Conservation (phyloP, 2,113 vertebrate genomes). For the Heliornis fulica region DNA sequence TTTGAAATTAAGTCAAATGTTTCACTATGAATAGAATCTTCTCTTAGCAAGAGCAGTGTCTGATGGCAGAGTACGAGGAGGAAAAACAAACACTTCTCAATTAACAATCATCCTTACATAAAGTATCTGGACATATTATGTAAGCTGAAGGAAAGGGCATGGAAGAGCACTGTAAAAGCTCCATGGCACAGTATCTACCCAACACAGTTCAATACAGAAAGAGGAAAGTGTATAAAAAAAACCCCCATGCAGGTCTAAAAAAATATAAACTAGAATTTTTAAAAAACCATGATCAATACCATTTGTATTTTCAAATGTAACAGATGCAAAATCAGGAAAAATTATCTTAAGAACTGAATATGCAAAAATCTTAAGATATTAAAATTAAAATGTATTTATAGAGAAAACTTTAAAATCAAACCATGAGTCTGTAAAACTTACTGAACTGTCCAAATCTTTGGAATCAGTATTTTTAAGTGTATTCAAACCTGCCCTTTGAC, state of each 20-base stretch:
- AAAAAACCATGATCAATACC: neutral
- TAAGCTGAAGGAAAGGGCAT: neutral
- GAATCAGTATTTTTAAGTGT: neutral
- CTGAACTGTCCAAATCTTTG: neutral
- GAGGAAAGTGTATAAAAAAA: neutral
- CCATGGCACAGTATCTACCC: neutral
- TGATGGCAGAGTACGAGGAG: neutral
- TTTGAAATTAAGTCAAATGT: neutral
- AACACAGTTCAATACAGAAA: neutral
- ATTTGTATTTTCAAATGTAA: neutral
- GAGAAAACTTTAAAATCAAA: neutral
- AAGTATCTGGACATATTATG: neutral
- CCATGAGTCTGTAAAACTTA: neutral
- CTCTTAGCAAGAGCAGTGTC: neutral
- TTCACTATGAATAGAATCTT: neutral
- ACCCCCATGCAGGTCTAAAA: too few relatives aligned
- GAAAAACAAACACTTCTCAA: neutral
- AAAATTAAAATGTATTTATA: neutral
- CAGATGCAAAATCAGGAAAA: neutral
- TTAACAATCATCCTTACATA: conserved; percentile 39
- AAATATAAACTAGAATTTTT: neutral
- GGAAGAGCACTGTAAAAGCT: neutral
- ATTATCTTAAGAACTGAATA: neutral
- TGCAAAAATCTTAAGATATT: neutral
- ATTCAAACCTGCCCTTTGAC: neutral